phyloP scores from a whole-genome alignment of 2,113 vertebrate genomes.

The Lanius collurio region DNA sequence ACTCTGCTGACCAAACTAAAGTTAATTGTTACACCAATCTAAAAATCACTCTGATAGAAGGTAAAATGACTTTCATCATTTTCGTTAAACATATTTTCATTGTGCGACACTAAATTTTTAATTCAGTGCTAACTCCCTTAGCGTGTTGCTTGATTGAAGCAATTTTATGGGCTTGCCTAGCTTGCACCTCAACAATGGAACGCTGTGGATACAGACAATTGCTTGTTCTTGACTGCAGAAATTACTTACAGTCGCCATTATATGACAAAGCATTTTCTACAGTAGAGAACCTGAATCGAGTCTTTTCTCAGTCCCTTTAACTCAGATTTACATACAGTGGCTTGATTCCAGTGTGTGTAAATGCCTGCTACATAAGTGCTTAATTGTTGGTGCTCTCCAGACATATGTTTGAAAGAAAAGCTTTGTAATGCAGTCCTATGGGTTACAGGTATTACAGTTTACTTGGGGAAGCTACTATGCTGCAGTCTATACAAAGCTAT shows the following conservation, averaged over 20 bases:
- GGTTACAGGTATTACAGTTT: not conserved
- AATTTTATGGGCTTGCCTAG: not conserved
- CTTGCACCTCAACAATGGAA: not conserved
- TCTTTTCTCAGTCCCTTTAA: not conserved
- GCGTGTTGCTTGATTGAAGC: not conserved
- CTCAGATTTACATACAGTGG: not conserved
- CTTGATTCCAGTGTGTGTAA: not conserved
- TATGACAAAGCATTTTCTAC: not conserved
- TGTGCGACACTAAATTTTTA: not conserved
- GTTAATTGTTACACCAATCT: not conserved
- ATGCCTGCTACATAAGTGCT: not conserved
- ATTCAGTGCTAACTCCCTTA: not conserved
- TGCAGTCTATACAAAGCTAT: not conserved
- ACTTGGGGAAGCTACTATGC: not conserved
- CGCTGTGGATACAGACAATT: not conserved
- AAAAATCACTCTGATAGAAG: not conserved
- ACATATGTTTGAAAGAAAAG: not conserved
- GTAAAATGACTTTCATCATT: not conserved
- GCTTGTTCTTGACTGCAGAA: not conserved
- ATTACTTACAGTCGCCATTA: not conserved
- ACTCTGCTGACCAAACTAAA: not conserved
- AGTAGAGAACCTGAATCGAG: not conserved
- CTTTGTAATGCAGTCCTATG: not conserved
- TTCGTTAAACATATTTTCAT: not conserved
- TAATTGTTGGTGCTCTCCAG: not conserved